These are phyloP conservation scores for Eupithecia centaureata DNA, from an alignment of 2,888 invertebrate species.

Conservation along the genomic window DNA sequence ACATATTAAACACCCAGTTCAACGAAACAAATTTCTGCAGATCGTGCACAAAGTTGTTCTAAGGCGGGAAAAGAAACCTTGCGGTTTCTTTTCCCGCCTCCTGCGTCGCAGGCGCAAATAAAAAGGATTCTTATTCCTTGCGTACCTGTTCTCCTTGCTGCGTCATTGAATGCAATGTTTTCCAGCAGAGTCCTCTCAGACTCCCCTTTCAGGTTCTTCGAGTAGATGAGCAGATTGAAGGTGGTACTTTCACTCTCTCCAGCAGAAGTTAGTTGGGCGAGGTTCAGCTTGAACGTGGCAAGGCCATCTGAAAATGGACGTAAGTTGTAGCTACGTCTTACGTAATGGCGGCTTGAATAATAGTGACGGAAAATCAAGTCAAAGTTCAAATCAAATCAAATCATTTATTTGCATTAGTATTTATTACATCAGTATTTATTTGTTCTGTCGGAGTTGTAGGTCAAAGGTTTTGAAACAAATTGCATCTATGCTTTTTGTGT, in stretches of 20 bases:
- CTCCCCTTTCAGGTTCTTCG: slow-evolving; percentile 93
- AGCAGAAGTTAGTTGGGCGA: slow-evolving; percentile 85
- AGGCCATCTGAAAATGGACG: slow-evolving; percentile 64
- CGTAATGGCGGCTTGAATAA: not conserved
- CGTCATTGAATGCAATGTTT: slow-evolving; percentile 94
- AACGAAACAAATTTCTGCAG: too few species aligned
- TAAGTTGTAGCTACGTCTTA: not conserved
- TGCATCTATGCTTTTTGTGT: not conserved
- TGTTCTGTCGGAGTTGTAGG: not conserved
- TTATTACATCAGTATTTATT: too few species aligned
- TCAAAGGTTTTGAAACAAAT: not conserved
- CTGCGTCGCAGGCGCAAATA: too few species aligned
- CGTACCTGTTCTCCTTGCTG: slow-evolving; percentile 92
- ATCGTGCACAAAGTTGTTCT: too few species aligned
- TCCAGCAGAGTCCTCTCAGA: slow-evolving; percentile 92
- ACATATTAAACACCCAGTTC: too few species aligned
- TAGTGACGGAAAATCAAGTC: not conserved
- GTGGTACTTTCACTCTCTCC: slow-evolving; percentile 80
- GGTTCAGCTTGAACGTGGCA: slow-evolving; percentile 80
- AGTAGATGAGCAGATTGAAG: slow-evolving; percentile 91
- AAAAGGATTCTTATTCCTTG: not conserved
- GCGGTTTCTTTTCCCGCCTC: too few species aligned
- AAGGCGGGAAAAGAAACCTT: too few species aligned
- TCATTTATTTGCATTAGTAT: too few species aligned
- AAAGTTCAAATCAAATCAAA: too few species aligned